Evolutionary conservation across 2,797 vertebrate species (phyloP).

Genomic region (Schizopygopsis malacanthus): DNA sequence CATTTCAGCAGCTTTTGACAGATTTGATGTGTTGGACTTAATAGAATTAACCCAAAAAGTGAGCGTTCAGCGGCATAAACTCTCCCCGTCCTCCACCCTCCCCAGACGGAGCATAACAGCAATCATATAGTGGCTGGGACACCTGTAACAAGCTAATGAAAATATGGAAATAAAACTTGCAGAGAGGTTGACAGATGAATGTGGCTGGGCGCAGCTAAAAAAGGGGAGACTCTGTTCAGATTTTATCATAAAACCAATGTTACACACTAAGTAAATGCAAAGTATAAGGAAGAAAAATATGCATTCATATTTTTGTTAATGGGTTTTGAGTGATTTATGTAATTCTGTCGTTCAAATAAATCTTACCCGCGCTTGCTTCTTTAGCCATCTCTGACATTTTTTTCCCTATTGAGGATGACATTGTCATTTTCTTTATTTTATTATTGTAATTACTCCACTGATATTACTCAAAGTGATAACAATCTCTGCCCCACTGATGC

Average conservation of each 20-base stretch:
- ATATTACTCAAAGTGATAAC: slow-evolving; percentile 30
- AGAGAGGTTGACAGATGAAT: slow-evolving; percentile 21
- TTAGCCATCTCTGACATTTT: not conserved
- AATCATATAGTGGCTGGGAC: slow-evolving; percentile 9
- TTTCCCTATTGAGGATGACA: not conserved
- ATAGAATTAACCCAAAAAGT: slow-evolving; percentile 38
- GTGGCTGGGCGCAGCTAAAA: slow-evolving; percentile 1
- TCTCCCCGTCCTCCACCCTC: not conserved
- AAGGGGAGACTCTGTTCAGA: not conserved
- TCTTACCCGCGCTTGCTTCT: not conserved
- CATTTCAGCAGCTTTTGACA: slow-evolving; percentile 38
- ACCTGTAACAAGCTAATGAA: slow-evolving; percentile 26
- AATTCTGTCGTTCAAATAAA: not conserved
- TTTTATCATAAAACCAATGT: not conserved
- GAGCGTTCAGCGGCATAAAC: slow-evolving; percentile 36
- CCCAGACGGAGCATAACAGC: not conserved
- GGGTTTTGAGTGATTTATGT: not conserved
- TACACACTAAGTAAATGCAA: not conserved
- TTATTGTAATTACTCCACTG: slow-evolving; percentile 21
- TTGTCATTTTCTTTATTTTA: slow-evolving; percentile 17
- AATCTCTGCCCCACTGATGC: slow-evolving; percentile 24
- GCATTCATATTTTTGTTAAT: not conserved
- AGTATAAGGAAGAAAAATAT: not conserved
- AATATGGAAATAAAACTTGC: slow-evolving; percentile 24
- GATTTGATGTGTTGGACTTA: slow-evolving; percentile 40